A percentile compares a stretch with the other conserved stretches of the same genome.
Evolutionary conservation across 2,113 vertebrate genomes (phyloP).

Genomic region (Tichodroma muraria): DNA sequence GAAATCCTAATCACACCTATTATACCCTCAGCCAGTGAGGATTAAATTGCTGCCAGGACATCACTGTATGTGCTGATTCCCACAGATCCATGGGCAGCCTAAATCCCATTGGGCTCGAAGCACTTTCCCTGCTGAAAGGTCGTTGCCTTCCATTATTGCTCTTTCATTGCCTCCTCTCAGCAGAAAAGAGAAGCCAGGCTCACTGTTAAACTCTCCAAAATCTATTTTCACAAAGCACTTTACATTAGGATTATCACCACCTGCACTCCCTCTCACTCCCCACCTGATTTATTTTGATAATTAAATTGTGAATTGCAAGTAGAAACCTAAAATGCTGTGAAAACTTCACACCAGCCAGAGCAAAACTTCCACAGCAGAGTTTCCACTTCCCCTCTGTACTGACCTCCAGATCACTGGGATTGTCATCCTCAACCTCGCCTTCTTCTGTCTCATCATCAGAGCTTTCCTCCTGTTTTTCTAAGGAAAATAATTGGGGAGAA

Average conservation of each 20-base stretch:
- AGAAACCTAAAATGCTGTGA: background rate
- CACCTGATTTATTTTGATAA: background rate
- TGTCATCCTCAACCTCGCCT: conserved; percentile 79
- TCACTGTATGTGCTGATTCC: background rate
- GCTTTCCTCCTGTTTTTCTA: conserved; percentile 75
- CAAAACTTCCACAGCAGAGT: background rate
- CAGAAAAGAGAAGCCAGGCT: background rate
- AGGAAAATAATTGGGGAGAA: background rate
- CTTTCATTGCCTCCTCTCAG: background rate
- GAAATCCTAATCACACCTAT: background rate
- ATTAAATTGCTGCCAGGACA: background rate
- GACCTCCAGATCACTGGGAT: conserved; percentile 73
- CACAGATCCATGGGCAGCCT: background rate
- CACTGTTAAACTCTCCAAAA: background rate
- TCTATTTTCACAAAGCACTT: background rate
- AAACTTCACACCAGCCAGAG: background rate
- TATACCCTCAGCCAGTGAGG: background rate
- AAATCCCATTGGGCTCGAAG: background rate
- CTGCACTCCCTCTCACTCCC: background rate
- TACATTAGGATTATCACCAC: background rate
- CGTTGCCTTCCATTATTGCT: background rate
- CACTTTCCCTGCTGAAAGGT: background rate
- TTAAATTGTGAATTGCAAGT: background rate
- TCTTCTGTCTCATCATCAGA: conserved; percentile 84
- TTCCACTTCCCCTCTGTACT: conserved; percentile 33